Conservation (phyloP, 2,113 vertebrate genomes). For the Hucho hucho region DNA sequence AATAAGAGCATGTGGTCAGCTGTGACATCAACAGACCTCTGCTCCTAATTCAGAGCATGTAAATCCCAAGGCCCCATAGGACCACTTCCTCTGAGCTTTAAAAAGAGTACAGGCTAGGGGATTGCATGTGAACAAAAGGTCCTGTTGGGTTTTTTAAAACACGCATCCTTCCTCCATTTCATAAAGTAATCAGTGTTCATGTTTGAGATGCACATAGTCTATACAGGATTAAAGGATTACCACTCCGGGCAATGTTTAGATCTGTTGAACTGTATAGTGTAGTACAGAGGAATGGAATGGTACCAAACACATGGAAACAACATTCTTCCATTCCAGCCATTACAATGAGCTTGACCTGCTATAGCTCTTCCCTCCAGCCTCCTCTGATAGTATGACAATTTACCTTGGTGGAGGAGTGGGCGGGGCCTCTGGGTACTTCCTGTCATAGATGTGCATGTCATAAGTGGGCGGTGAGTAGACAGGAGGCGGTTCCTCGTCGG, state of each 20-base stretch:
- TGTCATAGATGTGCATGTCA: conserved; percentile 84
- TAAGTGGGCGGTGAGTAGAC: conserved; percentile 93
- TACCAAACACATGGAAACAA: too few relatives aligned
- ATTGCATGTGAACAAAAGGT: background rate
- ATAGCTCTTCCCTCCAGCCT: background rate
- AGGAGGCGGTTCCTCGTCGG: conserved; percentile 93
- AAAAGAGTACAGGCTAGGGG: background rate
- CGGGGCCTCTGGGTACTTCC: conserved; percentile 76
- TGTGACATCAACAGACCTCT: background rate
- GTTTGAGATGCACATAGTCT: too few relatives aligned
- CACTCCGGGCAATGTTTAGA: too few relatives aligned
- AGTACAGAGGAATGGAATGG: too few relatives aligned
- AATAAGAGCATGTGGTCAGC: background rate
- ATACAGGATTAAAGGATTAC: too few relatives aligned
- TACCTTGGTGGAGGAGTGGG: conserved; percentile 86
- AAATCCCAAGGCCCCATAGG: background rate
- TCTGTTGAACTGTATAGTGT: too few relatives aligned
- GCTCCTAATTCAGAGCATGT: conserved; percentile 6
- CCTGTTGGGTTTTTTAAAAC: too few relatives aligned
- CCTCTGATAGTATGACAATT: conserved; percentile 18
- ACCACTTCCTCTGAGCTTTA: background rate
- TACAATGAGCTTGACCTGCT: too few relatives aligned
- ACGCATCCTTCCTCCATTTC: too few relatives aligned
- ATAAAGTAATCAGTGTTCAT: too few relatives aligned
- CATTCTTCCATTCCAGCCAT: too few relatives aligned